Evolutionary conservation across 2,888 invertebrate species (phyloP).

Genomic region (Diploptera punctata): DNA sequence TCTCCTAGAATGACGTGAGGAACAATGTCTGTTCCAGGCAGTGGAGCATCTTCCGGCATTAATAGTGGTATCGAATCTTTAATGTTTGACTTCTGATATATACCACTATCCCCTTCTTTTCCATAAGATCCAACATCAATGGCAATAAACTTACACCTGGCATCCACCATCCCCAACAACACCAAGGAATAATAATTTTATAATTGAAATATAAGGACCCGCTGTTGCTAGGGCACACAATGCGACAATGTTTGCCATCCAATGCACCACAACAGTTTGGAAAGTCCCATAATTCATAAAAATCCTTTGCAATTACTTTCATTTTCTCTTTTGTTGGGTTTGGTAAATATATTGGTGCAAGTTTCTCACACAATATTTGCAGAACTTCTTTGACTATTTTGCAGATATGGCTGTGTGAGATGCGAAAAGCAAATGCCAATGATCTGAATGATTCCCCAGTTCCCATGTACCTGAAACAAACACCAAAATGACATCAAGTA

Average conservation of each 20-base stretch:
- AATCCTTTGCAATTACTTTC: background rate
- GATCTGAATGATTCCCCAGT: no score
- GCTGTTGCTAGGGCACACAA: background rate
- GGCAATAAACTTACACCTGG: no score
- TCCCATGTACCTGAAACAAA: no score
- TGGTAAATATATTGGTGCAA: background rate
- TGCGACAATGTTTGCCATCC: background rate
- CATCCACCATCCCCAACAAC: background rate
- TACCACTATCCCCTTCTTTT: background rate
- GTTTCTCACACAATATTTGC: background rate
- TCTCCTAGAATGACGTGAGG: background rate
- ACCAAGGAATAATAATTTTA: background rate
- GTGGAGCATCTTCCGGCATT: background rate
- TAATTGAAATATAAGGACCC: no score
- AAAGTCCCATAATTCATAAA: conserved; percentile 2
- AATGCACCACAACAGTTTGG: background rate
- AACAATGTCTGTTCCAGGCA: background rate
- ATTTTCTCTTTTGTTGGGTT: background rate
- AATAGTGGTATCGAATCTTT: background rate
- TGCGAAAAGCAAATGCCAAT: background rate
- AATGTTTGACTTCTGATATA: background rate
- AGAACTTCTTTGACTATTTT: background rate
- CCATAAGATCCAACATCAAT: background rate
- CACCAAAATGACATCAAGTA: no score
- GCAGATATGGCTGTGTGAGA: background rate